Conservation (phyloP, 2,888 invertebrate species). For the Oscheius myriophilus region DNA sequence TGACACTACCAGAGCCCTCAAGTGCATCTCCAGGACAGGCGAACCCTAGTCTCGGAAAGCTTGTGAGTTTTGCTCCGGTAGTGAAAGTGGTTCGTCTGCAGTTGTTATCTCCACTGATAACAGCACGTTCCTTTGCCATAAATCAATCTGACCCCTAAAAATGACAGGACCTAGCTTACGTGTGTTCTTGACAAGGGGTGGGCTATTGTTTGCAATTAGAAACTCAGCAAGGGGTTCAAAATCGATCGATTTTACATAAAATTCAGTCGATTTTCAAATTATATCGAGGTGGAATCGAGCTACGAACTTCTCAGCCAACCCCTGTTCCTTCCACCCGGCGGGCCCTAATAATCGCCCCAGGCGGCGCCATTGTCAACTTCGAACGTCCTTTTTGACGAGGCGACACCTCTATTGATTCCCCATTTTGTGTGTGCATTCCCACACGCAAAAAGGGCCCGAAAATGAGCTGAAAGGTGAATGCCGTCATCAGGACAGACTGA, state of each 20-base stretch:
- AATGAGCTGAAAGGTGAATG: background rate
- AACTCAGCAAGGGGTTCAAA: background rate
- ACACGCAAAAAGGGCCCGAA: background rate
- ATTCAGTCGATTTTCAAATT: background rate
- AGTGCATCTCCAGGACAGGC: too few species aligned
- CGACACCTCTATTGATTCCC: slow-evolving; percentile 10
- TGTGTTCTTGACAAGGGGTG: background rate
- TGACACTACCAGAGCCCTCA: too few species aligned
- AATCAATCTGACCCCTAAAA: background rate
- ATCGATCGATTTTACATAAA: background rate
- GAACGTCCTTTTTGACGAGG: slow-evolving; percentile 5
- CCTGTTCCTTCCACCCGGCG: background rate
- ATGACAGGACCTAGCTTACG: background rate
- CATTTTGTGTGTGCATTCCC: slow-evolving; percentile 1
- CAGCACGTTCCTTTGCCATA: background rate
- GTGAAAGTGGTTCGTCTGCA: too few species aligned
- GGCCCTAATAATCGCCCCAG: slow-evolving; percentile 5
- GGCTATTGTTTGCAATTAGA: background rate
- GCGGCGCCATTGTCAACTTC: slow-evolving; percentile 5
- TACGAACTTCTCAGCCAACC: background rate
- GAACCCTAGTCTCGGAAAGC: too few species aligned
- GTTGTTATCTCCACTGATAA: too few species aligned
- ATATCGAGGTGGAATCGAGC: too few species aligned
- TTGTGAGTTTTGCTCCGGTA: too few species aligned
- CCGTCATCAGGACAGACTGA: background rate